These are phyloP conservation scores for Cranoglanis bouderius DNA, from an alignment of 2,113 vertebrate genomes.

Conservation along the genomic window DNA sequence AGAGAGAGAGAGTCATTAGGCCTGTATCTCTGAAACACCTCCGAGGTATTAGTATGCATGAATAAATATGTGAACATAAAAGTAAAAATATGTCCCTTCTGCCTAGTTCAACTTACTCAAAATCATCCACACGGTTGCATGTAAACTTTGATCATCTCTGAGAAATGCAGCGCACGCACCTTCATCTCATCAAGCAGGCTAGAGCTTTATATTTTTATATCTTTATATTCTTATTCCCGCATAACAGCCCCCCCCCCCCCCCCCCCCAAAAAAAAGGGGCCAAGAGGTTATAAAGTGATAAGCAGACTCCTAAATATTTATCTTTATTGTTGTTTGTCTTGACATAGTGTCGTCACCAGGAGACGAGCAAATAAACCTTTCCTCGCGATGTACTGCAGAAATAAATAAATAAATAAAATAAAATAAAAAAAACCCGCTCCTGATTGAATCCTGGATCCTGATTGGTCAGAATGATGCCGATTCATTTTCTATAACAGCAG, in stretches of 20 bases:
- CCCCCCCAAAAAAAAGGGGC: neutral
- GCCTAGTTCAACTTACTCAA: neutral
- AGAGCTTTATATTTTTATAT: neutral
- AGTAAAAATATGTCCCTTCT: neutral
- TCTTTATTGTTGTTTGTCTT: neutral
- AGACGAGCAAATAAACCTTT: neutral
- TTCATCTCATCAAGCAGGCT: neutral
- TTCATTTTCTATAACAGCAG: neutral
- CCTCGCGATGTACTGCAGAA: neutral
- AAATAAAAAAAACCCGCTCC: neutral
- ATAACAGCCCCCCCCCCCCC: neutral
- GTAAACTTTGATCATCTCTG: neutral
- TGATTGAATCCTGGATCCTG: neutral
- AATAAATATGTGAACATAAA: neutral
- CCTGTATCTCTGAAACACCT: neutral
- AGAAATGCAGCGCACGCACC: neutral
- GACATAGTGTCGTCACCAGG: neutral
- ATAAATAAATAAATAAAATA: no score
- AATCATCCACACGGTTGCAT: neutral
- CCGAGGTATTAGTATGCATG: neutral
- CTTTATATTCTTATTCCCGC: neutral
- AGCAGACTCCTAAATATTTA: neutral
- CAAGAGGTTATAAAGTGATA: neutral
- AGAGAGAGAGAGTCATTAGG: neutral
- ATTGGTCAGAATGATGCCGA: neutral